A percentile compares a stretch with the other conserved stretches of the same genome.
phyloP scores from a whole-genome alignment of 2,888 invertebrate genomes.

The Drosophila antonietae region DNA sequence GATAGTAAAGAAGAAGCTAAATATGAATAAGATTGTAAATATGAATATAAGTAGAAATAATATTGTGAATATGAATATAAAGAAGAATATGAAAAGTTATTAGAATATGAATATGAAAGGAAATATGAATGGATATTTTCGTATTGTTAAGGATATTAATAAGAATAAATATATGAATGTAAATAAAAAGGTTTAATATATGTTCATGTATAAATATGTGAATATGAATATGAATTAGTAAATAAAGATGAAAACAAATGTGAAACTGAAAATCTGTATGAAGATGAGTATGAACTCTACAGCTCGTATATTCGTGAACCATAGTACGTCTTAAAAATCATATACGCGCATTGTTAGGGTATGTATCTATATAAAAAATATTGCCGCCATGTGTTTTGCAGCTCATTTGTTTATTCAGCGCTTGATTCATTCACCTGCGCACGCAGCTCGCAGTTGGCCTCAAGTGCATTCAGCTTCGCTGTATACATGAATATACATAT shows the following conservation, averaged over 20 bases:
- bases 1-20: not conserved
- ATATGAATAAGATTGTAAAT: not conserved
- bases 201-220: not conserved
- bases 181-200: not conserved
- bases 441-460: constrained; percentile 44
- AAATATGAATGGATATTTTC: not conserved
- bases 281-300: not conserved
- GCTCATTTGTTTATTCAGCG: constrained; percentile 72
- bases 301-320: too few species aligned
- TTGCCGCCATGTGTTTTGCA: constrained; percentile 42
- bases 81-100: not conserved
- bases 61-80: not conserved
- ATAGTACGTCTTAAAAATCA: not conserved
- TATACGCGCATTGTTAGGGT: not conserved
- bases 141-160: not conserved
- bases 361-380: constrained; percentile 30
- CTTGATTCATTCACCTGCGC: constrained; percentile 71
- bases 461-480: constrained; percentile 49
- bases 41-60: not conserved
- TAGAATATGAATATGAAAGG: not conserved
- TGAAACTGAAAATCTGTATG: not conserved
- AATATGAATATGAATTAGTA: not conserved
- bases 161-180: not conserved
- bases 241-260: not conserved
- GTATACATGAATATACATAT: not conserved